These are phyloP conservation scores for Opisthograptis luteolata DNA, from an alignment of 2,888 invertebrate genomes.

Conservation along the genomic window DNA sequence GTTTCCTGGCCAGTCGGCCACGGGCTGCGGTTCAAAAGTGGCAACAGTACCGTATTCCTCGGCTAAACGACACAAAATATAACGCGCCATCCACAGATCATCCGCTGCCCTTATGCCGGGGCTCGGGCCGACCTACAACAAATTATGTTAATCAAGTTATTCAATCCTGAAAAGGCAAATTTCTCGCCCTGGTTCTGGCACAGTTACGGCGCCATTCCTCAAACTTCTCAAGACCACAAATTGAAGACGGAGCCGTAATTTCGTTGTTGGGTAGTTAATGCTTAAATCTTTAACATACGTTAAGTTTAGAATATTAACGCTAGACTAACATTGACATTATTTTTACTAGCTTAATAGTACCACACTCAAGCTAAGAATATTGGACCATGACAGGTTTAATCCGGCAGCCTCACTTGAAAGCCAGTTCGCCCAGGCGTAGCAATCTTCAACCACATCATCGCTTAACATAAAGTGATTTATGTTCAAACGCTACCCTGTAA, in stretches of 20 bases:
- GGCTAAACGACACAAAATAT: constrained; percentile 91
- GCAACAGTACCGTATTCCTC: constrained; percentile 93
- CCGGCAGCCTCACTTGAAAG: no score
- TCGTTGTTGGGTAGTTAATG: not conserved
- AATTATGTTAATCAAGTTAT: constrained; percentile 39
- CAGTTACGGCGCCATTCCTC: constrained; percentile 1
- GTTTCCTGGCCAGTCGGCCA: constrained; percentile 95
- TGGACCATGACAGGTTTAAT: no score
- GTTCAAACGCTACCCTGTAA: no score
- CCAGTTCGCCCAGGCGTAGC: no score
- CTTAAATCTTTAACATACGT: no score
- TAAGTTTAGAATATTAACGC: no score
- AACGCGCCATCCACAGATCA: constrained; percentile 95
- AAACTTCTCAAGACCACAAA: constrained; percentile 1
- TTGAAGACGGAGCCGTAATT: not conserved
- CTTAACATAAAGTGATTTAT: no score
- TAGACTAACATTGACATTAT: no score
- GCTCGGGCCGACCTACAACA: constrained; percentile 91
- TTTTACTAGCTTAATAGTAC: no score
- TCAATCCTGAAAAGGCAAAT: constrained; percentile 5
- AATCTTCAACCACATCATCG: no score
- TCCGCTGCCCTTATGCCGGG: constrained; percentile 92
- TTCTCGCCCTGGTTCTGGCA: constrained; percentile 44
- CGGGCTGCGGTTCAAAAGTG: constrained; percentile 88
- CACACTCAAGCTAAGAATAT: no score